Base-by-base conservation (phyloP, 2,888 invertebrate genomes). In the Rhaphigaster nebulosa region DNA sequence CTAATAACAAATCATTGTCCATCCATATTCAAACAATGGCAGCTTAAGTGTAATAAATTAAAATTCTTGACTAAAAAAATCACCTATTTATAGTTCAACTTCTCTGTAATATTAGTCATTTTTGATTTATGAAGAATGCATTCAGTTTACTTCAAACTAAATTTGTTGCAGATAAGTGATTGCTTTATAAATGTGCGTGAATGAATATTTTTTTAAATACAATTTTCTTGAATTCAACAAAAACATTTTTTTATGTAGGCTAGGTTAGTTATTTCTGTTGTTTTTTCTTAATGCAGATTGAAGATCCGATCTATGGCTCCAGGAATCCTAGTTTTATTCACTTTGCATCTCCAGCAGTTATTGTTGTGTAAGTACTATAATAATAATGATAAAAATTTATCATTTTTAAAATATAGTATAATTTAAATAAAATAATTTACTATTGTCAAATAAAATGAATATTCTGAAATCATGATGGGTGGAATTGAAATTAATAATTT, bases 291-390 rank as follows among this genome's bases (percentile, higher is more conserved):
- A 92, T 92, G 6, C 91, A 93, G 93, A 89, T 93, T 52, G 92
- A 92, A 45, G 92, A 93, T 41, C 92, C 93, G 18, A 90, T 93
- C 41, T 93, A 92, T 80, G 93, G 93, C 38, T 90, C 87, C n/a
- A 92, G 92, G 87, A 91, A 92, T 89, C 92, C 92, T 38, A 92
- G 92, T 90, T 93, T 93, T 54, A 92, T 92, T 54, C 92, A 93
- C 70, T 92, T 92, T 89, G 92, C 93, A 23, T 92, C 92, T 13
- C 93, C 93, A 8, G 93, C 93, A n/a, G 92, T 93, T 50, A 92
- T 93, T 65, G 92, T 92, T 91, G 91, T 93, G 93, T 92, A 90
- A 92, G 93, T 92, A 91, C 13, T 26, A 54, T 65, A 26, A 41
- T 26, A 50, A n/a, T n/a, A 23, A 65, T n/a, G 5, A 60, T 23